Conservation (phyloP, 1,140 invertebrate species). For the Ceratosolen fusciceps region DNA sequence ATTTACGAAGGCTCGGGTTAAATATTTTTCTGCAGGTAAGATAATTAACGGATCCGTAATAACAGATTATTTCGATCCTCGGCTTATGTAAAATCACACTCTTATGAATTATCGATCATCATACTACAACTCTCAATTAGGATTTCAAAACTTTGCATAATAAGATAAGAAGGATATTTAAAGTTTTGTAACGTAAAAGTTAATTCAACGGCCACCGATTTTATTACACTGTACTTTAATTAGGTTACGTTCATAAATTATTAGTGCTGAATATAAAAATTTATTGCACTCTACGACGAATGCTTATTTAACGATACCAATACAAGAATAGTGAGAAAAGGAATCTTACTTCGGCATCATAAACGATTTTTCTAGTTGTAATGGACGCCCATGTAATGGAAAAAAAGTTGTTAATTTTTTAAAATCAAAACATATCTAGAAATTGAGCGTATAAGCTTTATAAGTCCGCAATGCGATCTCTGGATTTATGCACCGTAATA, state of each 20-base stretch:
- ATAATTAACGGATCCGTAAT: conserved; percentile 32
- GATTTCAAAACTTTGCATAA: conserved; percentile 20
- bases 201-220: background rate
- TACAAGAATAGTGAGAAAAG: background rate
- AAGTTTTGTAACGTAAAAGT: background rate
- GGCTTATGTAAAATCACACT: background rate
- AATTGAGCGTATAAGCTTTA: no score
- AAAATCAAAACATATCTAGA: no score
- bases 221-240: background rate
- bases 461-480: no score
- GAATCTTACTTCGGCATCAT: background rate
- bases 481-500: no score
- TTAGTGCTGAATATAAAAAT: background rate
- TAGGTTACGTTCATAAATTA: background rate
- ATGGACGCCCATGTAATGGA: no score
- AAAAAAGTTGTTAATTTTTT: no score
- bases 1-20: background rate
- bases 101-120: conserved; percentile 17
- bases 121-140: background rate
- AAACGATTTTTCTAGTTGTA: background rate
- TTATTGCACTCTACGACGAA: background rate
- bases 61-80: background rate
- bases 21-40: background rate
- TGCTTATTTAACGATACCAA: background rate
- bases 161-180: background rate